These are phyloP conservation scores for Panopea generosa DNA, from an alignment of 2,888 invertebrate genomes.

Conservation along the genomic window DNA sequence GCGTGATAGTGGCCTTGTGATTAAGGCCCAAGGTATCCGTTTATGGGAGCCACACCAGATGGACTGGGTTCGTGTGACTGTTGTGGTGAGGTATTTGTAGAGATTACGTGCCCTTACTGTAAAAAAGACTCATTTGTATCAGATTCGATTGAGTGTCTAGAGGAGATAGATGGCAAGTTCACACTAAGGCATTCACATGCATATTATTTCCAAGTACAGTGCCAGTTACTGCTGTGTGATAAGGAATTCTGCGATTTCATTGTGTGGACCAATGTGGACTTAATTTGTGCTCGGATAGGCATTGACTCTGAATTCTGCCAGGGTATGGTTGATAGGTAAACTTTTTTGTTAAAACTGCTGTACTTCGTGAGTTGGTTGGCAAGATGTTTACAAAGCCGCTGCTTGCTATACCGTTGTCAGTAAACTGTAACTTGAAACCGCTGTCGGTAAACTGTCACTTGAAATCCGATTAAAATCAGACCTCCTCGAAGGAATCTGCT, in stretches of 20 bases:
- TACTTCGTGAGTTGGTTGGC: no score
- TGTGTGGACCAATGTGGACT: constrained; percentile 22
- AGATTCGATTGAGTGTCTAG: background rate
- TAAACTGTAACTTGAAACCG: no score
- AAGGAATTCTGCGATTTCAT: constrained; percentile 22
- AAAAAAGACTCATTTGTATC: background rate
- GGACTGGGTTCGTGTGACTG: constrained; percentile 23
- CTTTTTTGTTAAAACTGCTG: no score
- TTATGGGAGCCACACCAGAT: constrained; percentile 28
- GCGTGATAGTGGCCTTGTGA: constrained; percentile 2
- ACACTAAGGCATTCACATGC: background rate
- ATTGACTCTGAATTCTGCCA: no score
- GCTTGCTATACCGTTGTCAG: no score
- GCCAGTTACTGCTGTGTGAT: constrained; percentile 25
- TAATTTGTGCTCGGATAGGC: no score
- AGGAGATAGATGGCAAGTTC: constrained; percentile 1
- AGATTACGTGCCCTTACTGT: constrained; percentile 26
- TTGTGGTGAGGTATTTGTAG: constrained; percentile 4
- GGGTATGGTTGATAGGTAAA: no score
- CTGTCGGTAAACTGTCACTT: no score
- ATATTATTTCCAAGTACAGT: constrained; percentile 31
- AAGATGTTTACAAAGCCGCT: no score
- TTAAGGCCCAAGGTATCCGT: constrained; percentile 4
- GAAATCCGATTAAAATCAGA: no score
- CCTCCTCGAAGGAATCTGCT: no score